A percentile compares a stretch with the other conserved stretches of the same genome.
Conservation (phyloP, 92 coral and sea anemone genomes). For the Metridium senile region DNA sequence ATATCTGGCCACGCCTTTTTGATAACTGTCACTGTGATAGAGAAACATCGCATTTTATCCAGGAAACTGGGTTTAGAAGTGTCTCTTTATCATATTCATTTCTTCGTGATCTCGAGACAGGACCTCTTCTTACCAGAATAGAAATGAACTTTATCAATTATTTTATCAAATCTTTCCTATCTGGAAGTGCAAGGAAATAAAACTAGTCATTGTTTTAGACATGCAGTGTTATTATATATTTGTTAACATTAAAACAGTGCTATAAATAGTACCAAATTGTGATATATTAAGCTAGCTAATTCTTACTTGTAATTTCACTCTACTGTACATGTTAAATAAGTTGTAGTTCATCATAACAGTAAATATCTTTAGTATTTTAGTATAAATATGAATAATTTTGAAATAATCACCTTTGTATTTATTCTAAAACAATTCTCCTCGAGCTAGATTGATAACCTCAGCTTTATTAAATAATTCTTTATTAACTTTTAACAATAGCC, state of each 20-base stretch:
- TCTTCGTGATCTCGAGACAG: not conserved
- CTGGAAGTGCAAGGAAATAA: conserved; percentile 19
- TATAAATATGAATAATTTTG: too few species aligned
- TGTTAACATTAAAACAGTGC: too few species aligned
- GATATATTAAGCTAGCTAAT: too few species aligned
- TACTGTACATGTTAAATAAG: too few species aligned
- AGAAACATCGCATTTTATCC: conserved; percentile 25
- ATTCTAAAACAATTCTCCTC: too few species aligned
- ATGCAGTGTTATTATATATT: too few species aligned
- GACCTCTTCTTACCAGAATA: not conserved
- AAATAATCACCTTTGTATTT: too few species aligned
- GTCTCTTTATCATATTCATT: not conserved
- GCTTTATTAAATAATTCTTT: not conserved
- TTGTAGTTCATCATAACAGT: too few species aligned
- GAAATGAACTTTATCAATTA: not conserved
- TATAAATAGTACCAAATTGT: too few species aligned
- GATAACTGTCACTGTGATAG: conserved; percentile 37
- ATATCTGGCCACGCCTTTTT: conserved; percentile 35
- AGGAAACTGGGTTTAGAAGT: conserved; percentile 39
- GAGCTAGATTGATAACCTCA: not conserved
- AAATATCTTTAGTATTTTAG: too few species aligned
- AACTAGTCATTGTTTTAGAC: too few species aligned
- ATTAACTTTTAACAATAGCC: not conserved
- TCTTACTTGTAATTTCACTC: too few species aligned
- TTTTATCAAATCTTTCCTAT: not conserved